phyloP scores from a whole-genome alignment of 1,140 invertebrate genomes.

The Drosophila neocordata region DNA sequence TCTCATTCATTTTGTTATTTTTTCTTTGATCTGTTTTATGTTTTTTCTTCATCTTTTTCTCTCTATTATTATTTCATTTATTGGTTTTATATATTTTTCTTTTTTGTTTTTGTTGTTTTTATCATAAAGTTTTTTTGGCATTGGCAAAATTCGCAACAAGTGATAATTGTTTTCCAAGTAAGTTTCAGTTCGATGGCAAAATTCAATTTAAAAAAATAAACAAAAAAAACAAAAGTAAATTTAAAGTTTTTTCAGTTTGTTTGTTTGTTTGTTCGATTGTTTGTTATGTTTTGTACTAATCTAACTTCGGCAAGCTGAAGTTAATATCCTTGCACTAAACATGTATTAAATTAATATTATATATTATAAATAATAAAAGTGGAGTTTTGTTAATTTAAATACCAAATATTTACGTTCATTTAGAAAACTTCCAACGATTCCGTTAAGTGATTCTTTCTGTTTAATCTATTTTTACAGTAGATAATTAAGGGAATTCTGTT shows the following conservation, averaged over 20 bases:
- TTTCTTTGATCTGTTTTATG: conserved; percentile 10
- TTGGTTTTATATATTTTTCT: conserved; percentile 55
- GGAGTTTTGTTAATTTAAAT: too few species aligned
- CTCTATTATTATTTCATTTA: conserved; percentile 39
- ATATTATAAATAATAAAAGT: too few species aligned
- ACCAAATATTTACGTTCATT: too few species aligned
- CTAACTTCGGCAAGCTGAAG: background rate
- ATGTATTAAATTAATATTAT: too few species aligned
- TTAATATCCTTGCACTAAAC: background rate
- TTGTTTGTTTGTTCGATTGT: conserved; percentile 30
- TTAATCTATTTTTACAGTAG: too few species aligned
- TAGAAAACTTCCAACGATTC: too few species aligned
- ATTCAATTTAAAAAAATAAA: conserved; percentile 27
- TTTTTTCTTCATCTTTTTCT: conserved; percentile 41
- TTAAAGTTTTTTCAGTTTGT: conserved; percentile 51
- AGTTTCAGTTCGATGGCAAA: conserved; percentile 55
- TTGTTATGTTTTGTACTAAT: conserved; percentile 46
- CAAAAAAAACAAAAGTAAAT: background rate
- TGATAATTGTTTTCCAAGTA: conserved; percentile 83
- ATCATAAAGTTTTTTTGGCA: conserved; percentile 73
- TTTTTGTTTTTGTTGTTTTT: conserved; percentile 48
- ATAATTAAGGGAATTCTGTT: too few species aligned
- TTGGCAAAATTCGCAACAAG: conserved; percentile 74
- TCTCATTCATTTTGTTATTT: too few species aligned
- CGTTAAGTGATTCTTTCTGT: too few species aligned